Conservation (phyloP, 2,888 invertebrate genomes). For the Pristionchus fissidentatus region DNA sequence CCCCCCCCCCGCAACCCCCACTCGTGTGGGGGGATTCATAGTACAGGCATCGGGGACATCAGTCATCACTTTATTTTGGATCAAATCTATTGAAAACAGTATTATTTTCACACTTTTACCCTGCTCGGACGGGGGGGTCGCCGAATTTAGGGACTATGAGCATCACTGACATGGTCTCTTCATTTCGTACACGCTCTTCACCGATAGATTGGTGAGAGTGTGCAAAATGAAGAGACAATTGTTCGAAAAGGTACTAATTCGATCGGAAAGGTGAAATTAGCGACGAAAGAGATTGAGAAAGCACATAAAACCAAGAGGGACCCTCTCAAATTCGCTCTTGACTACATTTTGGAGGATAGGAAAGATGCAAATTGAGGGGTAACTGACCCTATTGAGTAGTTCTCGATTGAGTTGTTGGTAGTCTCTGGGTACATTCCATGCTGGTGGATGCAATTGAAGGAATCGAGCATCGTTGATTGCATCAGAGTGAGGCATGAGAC, state of each 20-base stretch:
- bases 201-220: neutral
- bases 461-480: constrained; percentile 49
- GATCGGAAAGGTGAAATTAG: constrained; percentile 33
- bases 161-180: no score
- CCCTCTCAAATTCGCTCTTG: neutral
- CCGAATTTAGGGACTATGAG: no score
- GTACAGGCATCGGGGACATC: no score
- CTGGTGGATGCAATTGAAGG: constrained; percentile 42
- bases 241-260: no score
- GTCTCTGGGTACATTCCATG: constrained; percentile 24
- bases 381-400: constrained; percentile 20
- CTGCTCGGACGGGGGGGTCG: no score
- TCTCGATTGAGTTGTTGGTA: constrained; percentile 26
- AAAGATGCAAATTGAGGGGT: neutral
- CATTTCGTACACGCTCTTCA: neutral
- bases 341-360: neutral
- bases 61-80: no score
- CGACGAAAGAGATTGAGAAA: constrained; percentile 39
- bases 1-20: no score
- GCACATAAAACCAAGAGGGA: constrained; percentile 9
- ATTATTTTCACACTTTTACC: no score
- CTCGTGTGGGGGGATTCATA: no score
- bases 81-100: no score
- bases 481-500: constrained; percentile 40
- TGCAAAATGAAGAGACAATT: no score